Conservation (phyloP, 2,797 vertebrate species). For the Orestias chungarensis region DNA sequence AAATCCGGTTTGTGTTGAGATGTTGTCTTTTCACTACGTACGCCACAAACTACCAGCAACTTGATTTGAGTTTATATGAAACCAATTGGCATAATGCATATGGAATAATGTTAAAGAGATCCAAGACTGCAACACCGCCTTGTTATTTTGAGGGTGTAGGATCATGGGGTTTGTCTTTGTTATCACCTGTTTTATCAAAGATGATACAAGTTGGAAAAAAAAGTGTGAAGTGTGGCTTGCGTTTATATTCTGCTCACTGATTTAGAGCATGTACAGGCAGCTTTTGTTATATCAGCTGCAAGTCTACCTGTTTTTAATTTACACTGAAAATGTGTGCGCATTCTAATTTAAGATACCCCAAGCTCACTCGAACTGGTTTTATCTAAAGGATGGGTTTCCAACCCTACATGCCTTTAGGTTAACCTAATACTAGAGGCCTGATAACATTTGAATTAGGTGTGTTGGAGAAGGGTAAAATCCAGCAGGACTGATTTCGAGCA, state of each 20-base stretch:
- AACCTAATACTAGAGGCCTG: too few relatives aligned
- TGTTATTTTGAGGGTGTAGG: background rate
- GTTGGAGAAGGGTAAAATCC: too few relatives aligned
- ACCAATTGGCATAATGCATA: background rate
- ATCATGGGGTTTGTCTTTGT: background rate
- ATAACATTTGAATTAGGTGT: too few relatives aligned
- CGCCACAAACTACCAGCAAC: background rate
- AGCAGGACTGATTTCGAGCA: too few relatives aligned
- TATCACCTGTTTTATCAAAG: background rate
- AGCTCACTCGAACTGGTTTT: too few relatives aligned
- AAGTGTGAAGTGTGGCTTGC: background rate
- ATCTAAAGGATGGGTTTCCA: too few relatives aligned
- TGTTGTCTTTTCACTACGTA: background rate
- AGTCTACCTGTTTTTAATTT: background rate
- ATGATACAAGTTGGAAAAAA: background rate
- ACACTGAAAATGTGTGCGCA: background rate
- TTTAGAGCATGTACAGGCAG: background rate
- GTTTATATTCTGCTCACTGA: background rate
- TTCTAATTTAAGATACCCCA: background rate
- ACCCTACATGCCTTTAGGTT: too few relatives aligned
- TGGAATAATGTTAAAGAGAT: background rate
- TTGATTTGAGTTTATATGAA: background rate
- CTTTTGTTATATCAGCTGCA: background rate
- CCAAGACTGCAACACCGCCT: background rate
- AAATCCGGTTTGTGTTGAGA: too few relatives aligned